These are phyloP conservation scores for Eupithecia abbreviata DNA, from an alignment of 2,888 invertebrate genomes.

Conservation along the genomic window DNA sequence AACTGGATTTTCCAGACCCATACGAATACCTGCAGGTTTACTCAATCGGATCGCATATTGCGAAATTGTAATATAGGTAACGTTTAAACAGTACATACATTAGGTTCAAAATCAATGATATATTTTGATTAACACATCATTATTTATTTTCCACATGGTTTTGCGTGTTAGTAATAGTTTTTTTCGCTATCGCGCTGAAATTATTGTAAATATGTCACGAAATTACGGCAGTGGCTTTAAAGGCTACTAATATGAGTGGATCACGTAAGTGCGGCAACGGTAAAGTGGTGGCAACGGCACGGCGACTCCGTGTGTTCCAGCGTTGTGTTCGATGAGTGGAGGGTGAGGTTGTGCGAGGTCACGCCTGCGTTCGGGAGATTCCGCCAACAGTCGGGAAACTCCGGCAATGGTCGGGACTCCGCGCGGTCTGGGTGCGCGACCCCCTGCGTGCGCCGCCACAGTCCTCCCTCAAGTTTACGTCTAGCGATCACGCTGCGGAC, in stretches of 20 bases:
- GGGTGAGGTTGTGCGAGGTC: slow-evolving; percentile 80
- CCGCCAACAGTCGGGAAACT: slow-evolving; percentile 66
- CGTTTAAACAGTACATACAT: background rate
- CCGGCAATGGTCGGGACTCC: slow-evolving; percentile 59
- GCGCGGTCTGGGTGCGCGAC: slow-evolving; percentile 70
- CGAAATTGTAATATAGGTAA: background rate
- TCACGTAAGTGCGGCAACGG: slow-evolving; percentile 55
- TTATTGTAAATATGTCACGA: slow-evolving; percentile 4
- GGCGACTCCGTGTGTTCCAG: slow-evolving; percentile 73
- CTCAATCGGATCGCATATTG: background rate
- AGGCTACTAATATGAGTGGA: slow-evolving; percentile 51
- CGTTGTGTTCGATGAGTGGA: slow-evolving; percentile 72
- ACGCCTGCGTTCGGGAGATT: slow-evolving; percentile 72
- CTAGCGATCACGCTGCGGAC: slow-evolving; percentile 77
- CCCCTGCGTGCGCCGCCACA: slow-evolving; percentile 74
- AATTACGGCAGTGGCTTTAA: slow-evolving; percentile 33
- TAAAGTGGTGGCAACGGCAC: slow-evolving; percentile 54
- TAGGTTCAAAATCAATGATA: background rate
- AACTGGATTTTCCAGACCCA: background rate
- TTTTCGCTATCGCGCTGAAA: background rate
- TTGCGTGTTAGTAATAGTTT: background rate
- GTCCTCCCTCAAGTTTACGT: slow-evolving; percentile 71
- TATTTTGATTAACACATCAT: background rate
- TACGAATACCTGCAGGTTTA: background rate
- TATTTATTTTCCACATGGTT: background rate